Conservation (phyloP, 1,140 invertebrate species). For the Magallana angulata region DNA sequence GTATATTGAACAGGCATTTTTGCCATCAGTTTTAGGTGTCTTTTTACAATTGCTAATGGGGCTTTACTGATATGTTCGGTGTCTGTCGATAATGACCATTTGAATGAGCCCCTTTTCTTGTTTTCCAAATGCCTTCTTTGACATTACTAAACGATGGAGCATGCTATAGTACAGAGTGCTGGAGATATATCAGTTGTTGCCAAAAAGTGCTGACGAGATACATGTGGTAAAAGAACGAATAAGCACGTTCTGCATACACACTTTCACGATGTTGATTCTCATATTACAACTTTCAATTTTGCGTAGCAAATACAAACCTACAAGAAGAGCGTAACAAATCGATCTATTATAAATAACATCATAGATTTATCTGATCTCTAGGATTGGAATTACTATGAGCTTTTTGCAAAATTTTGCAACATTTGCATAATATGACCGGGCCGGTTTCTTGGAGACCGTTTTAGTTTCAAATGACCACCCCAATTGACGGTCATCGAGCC, state of each 20-base stretch:
- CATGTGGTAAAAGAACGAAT: not conserved
- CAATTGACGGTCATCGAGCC: not conserved
- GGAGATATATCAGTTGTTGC: constrained; percentile 4
- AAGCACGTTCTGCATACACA: not conserved
- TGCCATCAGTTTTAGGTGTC: not conserved
- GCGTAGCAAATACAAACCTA: not conserved
- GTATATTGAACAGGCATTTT: constrained; percentile 21
- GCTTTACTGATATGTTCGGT: constrained; percentile 2
- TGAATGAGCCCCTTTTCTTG: not conserved
- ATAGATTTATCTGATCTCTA: no score
- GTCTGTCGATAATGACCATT: constrained; percentile 37
- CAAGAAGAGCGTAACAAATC: not conserved
- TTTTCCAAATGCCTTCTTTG: constrained; percentile 27
- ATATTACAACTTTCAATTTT: not conserved
- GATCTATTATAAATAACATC: no score
- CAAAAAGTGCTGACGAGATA: not conserved
- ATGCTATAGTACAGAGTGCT: not conserved
- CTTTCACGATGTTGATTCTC: not conserved
- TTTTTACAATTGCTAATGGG: constrained; percentile 33
- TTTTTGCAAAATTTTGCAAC: no score
- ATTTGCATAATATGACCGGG: no score
- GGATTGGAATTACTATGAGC: no score
- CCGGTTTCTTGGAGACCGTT: not conserved
- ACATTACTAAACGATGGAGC: constrained; percentile 14
- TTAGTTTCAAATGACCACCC: constrained; percentile 1